These are phyloP conservation scores for Globodera rostochiensis DNA, from an alignment of 1,140 invertebrate genomes.

Conservation along the genomic window DNA sequence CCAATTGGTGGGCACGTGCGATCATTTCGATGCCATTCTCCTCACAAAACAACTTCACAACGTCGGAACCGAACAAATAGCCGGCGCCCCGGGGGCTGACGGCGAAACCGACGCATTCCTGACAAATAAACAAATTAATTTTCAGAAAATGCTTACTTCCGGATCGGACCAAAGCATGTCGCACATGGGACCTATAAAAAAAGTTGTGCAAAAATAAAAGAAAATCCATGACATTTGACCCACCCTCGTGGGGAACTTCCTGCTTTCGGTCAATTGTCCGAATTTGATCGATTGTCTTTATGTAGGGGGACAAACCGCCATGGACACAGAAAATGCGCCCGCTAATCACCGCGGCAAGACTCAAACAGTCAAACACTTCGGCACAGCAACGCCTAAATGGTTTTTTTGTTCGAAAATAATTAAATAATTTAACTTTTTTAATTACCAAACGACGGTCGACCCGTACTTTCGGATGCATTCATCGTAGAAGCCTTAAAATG, in stretches of 20 bases:
- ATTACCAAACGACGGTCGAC: slow-evolving; percentile 85
- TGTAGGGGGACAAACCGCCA: slow-evolving; percentile 93
- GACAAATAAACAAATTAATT: not conserved
- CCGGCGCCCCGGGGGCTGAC: slow-evolving; percentile 94
- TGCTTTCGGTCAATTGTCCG: slow-evolving; percentile 97
- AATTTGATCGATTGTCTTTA: slow-evolving; percentile 96
- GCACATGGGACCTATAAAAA: slow-evolving; percentile 80
- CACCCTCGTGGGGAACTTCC: slow-evolving; percentile 95
- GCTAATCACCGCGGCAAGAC: slow-evolving; percentile 96
- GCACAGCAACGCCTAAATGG: slow-evolving; percentile 74
- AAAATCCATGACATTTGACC: not conserved
- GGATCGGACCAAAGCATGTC: slow-evolving; percentile 99
- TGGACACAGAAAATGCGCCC: slow-evolving; percentile 99
- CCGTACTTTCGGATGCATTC: slow-evolving; percentile 99
- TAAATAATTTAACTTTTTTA: not conserved
- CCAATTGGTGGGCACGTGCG: slow-evolving; percentile 87
- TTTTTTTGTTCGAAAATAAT: not conserved
- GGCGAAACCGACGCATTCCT: slow-evolving; percentile 74
- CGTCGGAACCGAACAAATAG: slow-evolving; percentile 95
- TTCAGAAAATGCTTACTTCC: slow-evolving; percentile 75
- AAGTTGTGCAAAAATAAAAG: not conserved
- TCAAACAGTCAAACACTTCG: slow-evolving; percentile 98
- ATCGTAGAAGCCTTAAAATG: slow-evolving; percentile 75
- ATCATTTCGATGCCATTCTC: slow-evolving; percentile 98
- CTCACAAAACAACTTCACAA: slow-evolving; percentile 67